These are phyloP conservation scores for Brachyhypopomus gauderio DNA, from an alignment of 2,113 vertebrate genomes.

Conservation along the genomic window DNA sequence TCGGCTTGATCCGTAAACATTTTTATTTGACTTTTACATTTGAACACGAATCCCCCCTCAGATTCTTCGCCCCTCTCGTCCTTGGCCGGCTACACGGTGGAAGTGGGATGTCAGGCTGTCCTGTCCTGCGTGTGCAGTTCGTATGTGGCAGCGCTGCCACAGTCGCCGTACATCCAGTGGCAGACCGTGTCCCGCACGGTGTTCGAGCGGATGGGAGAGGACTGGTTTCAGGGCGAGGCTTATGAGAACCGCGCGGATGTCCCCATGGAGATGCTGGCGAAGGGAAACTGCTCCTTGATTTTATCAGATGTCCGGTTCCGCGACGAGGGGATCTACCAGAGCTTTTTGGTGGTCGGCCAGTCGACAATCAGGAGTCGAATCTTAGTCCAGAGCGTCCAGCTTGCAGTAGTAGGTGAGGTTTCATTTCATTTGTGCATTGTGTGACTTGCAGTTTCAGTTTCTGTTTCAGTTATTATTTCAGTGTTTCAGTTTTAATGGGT, in stretches of 20 bases:
- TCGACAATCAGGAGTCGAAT: slow-evolving; percentile 24
- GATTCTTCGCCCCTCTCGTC: slow-evolving; percentile 27
- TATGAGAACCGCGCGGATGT: slow-evolving; percentile 57
- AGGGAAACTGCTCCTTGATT: slow-evolving; percentile 70
- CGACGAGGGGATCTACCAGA: slow-evolving; percentile 67
- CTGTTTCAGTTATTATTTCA: too few species aligned
- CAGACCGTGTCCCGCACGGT: background rate
- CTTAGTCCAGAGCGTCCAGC: slow-evolving; percentile 66
- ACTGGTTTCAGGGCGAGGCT: slow-evolving; percentile 47
- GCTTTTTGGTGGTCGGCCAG: slow-evolving; percentile 65
- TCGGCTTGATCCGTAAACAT: background rate
- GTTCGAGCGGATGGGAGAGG: slow-evolving; percentile 59
- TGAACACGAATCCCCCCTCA: background rate
- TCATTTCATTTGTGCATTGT: too few species aligned
- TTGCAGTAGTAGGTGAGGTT: slow-evolving; percentile 64
- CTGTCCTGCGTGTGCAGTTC: slow-evolving; percentile 69
- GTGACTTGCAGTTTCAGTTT: background rate
- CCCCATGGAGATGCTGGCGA: slow-evolving; percentile 41
- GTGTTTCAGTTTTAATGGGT: too few species aligned
- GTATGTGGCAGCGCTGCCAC: fast-evolving
- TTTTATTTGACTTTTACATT: background rate
- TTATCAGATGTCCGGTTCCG: slow-evolving; percentile 64
- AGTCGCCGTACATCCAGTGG: slow-evolving; percentile 67
- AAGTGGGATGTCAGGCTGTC: slow-evolving; percentile 59
- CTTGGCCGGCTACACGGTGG: background rate